phyloP scores from a whole-genome alignment of 2,797 vertebrate species.

The Artibeus jamaicensis region DNA sequence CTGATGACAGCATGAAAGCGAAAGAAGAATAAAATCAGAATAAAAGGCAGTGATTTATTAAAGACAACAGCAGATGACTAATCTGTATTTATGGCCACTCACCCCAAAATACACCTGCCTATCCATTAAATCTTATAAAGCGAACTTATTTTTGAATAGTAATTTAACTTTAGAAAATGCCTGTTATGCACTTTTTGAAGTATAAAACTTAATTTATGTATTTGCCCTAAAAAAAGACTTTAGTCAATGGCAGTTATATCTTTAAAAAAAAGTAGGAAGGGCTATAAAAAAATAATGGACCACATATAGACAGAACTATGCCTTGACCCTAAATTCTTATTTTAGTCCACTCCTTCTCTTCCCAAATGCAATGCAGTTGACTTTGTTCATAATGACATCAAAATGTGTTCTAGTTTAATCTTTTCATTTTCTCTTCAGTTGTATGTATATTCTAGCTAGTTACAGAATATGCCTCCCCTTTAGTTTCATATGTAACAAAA shows the following conservation, averaged over 20 bases:
- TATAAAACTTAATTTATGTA: neutral
- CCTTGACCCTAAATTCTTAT: neutral
- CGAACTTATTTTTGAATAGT: neutral
- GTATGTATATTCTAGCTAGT: neutral
- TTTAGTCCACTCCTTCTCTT: neutral
- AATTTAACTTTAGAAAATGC: neutral
- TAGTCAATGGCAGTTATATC: neutral
- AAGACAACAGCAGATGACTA: neutral
- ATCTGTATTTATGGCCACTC: neutral
- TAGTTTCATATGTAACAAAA: neutral
- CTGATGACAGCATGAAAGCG: neutral
- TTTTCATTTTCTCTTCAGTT: neutral
- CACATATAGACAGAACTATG: neutral
- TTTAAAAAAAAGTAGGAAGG: neutral
- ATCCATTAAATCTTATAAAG: neutral
- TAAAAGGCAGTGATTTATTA: neutral
- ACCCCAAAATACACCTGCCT: neutral
- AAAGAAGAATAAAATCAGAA: slow-evolving; percentile 7
- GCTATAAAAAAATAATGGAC: neutral
- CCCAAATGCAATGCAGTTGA: neutral
- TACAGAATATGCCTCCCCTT: neutral
- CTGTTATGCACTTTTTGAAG: neutral
- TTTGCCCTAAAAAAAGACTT: neutral
- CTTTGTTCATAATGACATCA: neutral
- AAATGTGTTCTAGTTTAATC: neutral